Evolutionary conservation across 2,888 invertebrate species (phyloP), one percentile per base, ranked within the genome.

Genomic region (Lomographa bimaculata): DNA sequence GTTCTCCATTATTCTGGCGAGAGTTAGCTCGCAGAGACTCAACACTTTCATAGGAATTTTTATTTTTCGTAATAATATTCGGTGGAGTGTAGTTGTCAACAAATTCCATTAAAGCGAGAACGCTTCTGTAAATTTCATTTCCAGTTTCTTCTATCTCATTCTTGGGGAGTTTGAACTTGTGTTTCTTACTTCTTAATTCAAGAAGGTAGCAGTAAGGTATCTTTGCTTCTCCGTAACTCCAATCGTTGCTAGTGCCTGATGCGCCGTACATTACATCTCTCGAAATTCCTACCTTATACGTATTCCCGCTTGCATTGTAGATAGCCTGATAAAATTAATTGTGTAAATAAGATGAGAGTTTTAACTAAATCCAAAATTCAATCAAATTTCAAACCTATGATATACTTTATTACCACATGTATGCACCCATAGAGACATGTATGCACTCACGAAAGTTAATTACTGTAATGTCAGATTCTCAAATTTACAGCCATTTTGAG

Each of bases 151-250:
- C 68, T 18, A 87, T 87, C 59, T 87, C 75, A 40, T 78, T 76
- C 43, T 70, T 69, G 0, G 86, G 86, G 17, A 80, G 40, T 50
- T 54, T 67, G 41, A 85, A 85, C 54, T 66, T 83, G 37, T 86
- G 77, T 42, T 76, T 58, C 36, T 75, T 81, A 53, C 80, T 84
- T 40, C 80, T 71, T 0, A 87, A 62, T 49, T 87, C 86, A 7
- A 87, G 72, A 4, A 85, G 76, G 46, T 86, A 87, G 48, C 82
- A 82, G 60, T 60, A 86, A 0, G 85, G 87, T 8, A 86, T 81
- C 2, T 73, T 65, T 0, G 74, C 79, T n/a, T 41, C 62, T 0
- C 79, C 80, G 46, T 85, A 78, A 18, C 79, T 72, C 68, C 78
- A 86, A 34, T 87, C 87, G 7, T 74, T 75, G 48, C 85, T 87